Evolutionary conservation across 2,797 vertebrate genomes (phyloP).

Genomic region (Adelosebastes latens): DNA sequence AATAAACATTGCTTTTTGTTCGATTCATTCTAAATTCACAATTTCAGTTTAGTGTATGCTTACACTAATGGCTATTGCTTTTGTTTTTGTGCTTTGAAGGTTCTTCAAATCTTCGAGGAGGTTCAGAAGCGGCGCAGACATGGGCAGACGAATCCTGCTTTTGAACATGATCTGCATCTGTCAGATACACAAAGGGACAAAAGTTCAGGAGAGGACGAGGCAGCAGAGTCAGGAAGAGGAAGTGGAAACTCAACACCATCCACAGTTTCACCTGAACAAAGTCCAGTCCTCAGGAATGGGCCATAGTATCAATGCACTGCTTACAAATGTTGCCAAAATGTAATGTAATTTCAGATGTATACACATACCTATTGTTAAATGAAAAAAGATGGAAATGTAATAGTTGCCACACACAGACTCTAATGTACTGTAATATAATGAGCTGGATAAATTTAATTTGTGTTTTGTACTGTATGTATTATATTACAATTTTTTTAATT

Average conservation of each 20-base stretch:
- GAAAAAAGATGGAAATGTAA: not conserved
- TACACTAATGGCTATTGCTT: not conserved
- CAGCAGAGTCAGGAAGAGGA: slow-evolving; percentile 5
- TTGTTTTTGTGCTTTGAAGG: slow-evolving; percentile 69
- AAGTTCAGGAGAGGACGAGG: not conserved
- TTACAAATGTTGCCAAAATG: not conserved
- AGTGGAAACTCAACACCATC: slow-evolving; percentile 9
- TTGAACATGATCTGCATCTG: slow-evolving; percentile 63
- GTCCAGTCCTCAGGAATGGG: not conserved
- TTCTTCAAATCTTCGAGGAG: slow-evolving; percentile 88
- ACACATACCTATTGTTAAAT: not conserved
- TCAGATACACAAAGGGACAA: slow-evolving; percentile 11
- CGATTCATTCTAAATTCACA: not conserved
- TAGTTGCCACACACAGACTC: not conserved
- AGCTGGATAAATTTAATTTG: not conserved
- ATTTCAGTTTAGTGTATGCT: not conserved
- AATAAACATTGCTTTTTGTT: not conserved
- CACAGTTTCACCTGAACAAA: slow-evolving; percentile 4
- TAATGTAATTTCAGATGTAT: not conserved
- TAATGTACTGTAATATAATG: not conserved
- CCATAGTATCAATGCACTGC: not conserved
- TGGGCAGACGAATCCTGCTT: slow-evolving; percentile 74
- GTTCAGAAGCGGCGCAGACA: slow-evolving; percentile 80
- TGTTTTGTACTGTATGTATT: not conserved
- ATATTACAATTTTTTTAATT: not conserved